Evolutionary conservation across 2,113 vertebrate genomes (phyloP), one percentile per base, ranked within the genome.

Genomic region (Tragelaphus scriptus): DNA sequence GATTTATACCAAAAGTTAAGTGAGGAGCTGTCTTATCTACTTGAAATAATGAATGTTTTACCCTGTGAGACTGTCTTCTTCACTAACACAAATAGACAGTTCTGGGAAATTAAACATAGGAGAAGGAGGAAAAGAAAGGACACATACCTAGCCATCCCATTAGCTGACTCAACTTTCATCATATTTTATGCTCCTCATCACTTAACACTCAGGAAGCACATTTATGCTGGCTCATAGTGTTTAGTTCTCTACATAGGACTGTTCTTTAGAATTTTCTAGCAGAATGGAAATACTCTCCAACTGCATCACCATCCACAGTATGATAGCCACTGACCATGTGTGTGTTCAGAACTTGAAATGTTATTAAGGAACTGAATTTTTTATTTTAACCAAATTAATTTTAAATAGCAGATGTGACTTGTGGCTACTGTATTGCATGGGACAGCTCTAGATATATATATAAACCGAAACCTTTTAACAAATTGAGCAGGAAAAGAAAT

Each of bases 1-100:
- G 36, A 26, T 97, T 95, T 82, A 77, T 90, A 85, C 9, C n/a
- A 87, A 63, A 93, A 93, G 44, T 85, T 95, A 81, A n/a, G 17
- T 79, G n/a, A 96, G 68, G 40, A 96, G 28, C 51, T 88, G 5
- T 94, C 94, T 61, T 88, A 82, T 40, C 26, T 88, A 68, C 28
- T 94, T 79, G 11, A 90, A 75, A 55, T 94, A 95, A 30, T 91
- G 61, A 91, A 71, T 85, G 16, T 94, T 96, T 16, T 80, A 12
- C 51, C 3, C 86, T 90, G 53, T 59, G 58, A 12, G n/a, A 79
- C 75, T 84, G 7, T 85, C 21, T 97, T 63, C 36, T 40, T 90
- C 16, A 30, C 82, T 58, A 85, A 80, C 17, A 84, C 65, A 97
- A 85, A 82, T 75, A 40, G 1, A 21, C 61, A 82, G 4, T 88